These are phyloP conservation scores for Chlorops oryzae DNA, from an alignment of 1,140 invertebrate species.

Conservation along the genomic window DNA sequence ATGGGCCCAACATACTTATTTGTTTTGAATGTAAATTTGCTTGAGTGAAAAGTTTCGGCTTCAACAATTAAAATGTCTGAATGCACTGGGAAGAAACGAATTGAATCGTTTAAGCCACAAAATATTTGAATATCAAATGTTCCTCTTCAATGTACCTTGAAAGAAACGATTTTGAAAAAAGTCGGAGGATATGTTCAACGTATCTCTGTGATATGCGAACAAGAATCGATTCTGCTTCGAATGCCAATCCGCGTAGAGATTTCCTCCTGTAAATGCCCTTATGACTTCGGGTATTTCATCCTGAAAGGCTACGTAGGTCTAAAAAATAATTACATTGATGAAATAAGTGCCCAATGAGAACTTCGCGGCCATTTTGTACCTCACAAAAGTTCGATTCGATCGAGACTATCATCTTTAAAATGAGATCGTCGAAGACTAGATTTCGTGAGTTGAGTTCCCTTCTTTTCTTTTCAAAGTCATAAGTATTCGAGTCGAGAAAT, in stretches of 20 bases:
- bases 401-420: constrained; percentile 24
- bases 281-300: constrained; percentile 32
- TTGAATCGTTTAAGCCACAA: too few species aligned
- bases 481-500: too few species aligned
- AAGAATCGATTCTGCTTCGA: constrained; percentile 30
- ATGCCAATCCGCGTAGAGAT: constrained; percentile 34
- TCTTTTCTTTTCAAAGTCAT: constrained; percentile 20
- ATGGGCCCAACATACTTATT: constrained; percentile 32
- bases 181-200: not conserved
- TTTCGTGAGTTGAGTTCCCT: constrained; percentile 8
- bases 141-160: constrained; percentile 21
- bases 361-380: constrained; percentile 16
- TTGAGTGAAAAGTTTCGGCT: constrained; percentile 20
- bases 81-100: constrained; percentile 28
- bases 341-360: too few species aligned
- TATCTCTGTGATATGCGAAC: constrained; percentile 29
- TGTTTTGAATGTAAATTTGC: constrained; percentile 29
- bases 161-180: constrained; percentile 25
- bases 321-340: too few species aligned
- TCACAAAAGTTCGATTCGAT: constrained; percentile 33
- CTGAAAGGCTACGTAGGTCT: constrained; percentile 35
- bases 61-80: constrained; percentile 28
- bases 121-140: too few species aligned
- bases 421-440: constrained; percentile 22
- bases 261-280: constrained; percentile 27